Evolutionary conservation across 1,140 invertebrate species (phyloP).

Genomic region (Lasioglossum baleicum): DNA sequence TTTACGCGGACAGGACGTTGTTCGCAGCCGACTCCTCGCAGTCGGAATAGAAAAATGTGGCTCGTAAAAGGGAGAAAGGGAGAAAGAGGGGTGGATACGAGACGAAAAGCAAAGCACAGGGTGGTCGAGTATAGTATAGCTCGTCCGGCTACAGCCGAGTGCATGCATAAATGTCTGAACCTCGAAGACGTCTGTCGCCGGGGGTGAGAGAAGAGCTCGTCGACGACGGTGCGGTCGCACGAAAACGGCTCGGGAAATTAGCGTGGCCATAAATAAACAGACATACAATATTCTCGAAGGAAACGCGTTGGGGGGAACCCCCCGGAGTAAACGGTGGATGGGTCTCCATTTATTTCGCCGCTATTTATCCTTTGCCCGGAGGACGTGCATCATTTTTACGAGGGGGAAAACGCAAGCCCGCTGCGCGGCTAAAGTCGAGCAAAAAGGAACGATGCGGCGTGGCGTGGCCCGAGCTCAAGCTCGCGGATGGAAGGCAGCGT

Average conservation of each 20-base stretch:
- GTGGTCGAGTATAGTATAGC: too few relatives aligned
- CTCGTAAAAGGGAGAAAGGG: background rate
- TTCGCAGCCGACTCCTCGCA: background rate
- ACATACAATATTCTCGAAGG: conserved; percentile 53
- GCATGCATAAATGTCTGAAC: conserved; percentile 32
- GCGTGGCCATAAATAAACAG: conserved; percentile 54
- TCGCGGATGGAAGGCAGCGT: conserved; percentile 10
- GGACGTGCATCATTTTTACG: conserved; percentile 45
- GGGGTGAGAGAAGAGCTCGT: background rate
- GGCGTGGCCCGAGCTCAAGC: background rate
- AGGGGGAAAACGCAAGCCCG: conserved; percentile 16
- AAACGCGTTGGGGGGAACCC: conserved; percentile 6
- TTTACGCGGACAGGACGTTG: background rate
- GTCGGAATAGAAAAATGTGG: conserved; percentile 20
- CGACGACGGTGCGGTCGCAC: background rate
- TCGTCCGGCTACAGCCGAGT: background rate
- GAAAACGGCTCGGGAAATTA: conserved; percentile 40
- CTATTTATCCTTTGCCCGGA: conserved; percentile 38
- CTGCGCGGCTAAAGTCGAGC: background rate
- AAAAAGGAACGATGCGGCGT: conserved; percentile 10
- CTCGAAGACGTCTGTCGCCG: background rate
- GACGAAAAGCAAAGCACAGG: too few relatives aligned
- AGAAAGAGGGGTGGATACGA: background rate
- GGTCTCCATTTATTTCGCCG: conserved; percentile 40
- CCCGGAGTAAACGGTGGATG: conserved; percentile 32